Evolutionary conservation across 2,797 vertebrate genomes (phyloP).

Genomic region (Petrocephalus schoutedeni): DNA sequence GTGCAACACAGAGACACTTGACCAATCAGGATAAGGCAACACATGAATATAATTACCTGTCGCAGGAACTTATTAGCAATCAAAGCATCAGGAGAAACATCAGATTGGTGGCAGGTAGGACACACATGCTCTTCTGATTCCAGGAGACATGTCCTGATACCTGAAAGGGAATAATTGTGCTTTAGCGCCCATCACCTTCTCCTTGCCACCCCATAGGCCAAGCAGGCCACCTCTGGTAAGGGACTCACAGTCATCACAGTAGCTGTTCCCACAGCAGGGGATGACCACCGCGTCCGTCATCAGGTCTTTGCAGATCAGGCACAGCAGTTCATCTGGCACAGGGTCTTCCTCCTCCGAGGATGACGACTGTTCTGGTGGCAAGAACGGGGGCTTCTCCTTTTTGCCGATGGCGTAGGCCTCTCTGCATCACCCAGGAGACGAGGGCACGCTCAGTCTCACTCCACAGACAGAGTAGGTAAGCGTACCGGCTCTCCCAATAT

Average conservation of each 20-base stretch:
- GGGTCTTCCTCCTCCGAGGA: constrained; percentile 77
- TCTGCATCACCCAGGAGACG: constrained; percentile 47
- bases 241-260: constrained; percentile 94
- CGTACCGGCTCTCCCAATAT: not conserved
- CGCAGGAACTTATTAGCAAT: constrained; percentile 94
- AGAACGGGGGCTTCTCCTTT: constrained; percentile 89
- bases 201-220: not conserved
- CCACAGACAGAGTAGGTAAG: not conserved
- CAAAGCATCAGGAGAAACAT: constrained; percentile 88
- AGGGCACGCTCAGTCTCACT: not conserved
- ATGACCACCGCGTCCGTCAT: constrained; percentile 92
- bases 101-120: constrained; percentile 80
- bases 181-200: not conserved
- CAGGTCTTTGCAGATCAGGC: constrained; percentile 88
- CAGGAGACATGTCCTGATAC: constrained; percentile 83
- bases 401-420: constrained; percentile 93
- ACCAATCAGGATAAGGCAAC: not conserved
- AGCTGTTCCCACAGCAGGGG: constrained; percentile 96
- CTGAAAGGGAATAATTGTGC: constrained; percentile 49
- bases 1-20: not conserved
- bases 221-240: not conserved
- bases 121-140: constrained; percentile 91
- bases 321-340: constrained; percentile 83
- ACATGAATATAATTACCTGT: constrained; percentile 67
- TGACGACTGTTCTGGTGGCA: constrained; percentile 69